These are phyloP conservation scores for Thalassoma bifasciatum DNA, from an alignment of 2,113 vertebrate species.

Conservation along the genomic window DNA sequence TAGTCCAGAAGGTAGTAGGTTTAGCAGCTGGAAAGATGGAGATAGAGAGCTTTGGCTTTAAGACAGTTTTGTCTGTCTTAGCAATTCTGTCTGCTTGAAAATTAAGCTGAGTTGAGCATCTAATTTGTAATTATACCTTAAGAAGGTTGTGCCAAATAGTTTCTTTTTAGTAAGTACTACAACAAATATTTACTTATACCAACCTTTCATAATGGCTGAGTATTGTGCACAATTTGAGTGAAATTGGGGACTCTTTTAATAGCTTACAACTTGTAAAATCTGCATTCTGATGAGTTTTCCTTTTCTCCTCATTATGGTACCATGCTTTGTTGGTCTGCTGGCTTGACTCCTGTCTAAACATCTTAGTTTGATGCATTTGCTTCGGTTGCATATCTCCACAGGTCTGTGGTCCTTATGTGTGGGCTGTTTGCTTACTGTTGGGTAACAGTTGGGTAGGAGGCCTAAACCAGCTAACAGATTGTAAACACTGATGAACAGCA, in stretches of 20 bases:
- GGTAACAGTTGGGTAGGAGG: slow-evolving; percentile 49
- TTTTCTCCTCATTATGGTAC: neutral
- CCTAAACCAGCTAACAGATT: slow-evolving; percentile 63
- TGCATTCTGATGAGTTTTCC: neutral
- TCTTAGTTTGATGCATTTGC: slow-evolving; percentile 19
- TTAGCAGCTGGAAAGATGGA: slow-evolving; percentile 60
- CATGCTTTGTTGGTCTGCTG: neutral
- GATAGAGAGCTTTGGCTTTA: slow-evolving; percentile 34
- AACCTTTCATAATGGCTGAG: neutral
- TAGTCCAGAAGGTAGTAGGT: slow-evolving; percentile 51
- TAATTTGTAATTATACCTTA: neutral
- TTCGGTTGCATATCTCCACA: slow-evolving; percentile 23
- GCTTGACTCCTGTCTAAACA: neutral
- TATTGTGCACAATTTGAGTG: neutral
- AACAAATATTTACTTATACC: neutral
- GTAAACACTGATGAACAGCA: slow-evolving; percentile 64
- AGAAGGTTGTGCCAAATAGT: neutral
- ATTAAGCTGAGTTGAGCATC: neutral
- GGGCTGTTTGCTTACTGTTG: slow-evolving; percentile 38
- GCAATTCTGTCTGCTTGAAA: slow-evolving; percentile 14
- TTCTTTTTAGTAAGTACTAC: neutral
- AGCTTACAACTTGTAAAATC: neutral
- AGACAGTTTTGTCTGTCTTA: slow-evolving; percentile 33
- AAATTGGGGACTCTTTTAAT: neutral
- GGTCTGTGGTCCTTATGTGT: slow-evolving; percentile 10